phyloP scores from a whole-genome alignment of 2,797 vertebrate species.

The Gallinago stenura region DNA sequence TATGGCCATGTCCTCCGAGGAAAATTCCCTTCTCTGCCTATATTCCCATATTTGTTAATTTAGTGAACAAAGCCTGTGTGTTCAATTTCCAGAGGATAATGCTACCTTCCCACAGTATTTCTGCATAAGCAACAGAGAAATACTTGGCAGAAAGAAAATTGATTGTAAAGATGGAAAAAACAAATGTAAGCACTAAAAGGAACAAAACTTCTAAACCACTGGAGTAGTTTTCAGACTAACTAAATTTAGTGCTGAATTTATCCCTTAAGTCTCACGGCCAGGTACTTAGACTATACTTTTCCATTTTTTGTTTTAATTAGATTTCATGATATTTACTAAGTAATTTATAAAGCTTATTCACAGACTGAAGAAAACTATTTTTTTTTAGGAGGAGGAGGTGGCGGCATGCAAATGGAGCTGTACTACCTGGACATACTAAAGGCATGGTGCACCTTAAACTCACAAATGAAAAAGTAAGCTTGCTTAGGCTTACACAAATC shows the following conservation, averaged over 20 bases:
- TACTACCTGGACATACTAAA: background rate
- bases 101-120: background rate
- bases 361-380: background rate
- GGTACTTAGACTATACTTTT: background rate
- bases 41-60: background rate
- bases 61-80: background rate
- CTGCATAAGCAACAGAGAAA: background rate
- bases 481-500: background rate
- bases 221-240: background rate
- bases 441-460: background rate
- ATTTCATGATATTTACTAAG: background rate
- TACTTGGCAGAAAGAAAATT: background rate
- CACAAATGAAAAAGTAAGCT: background rate
- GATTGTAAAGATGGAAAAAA: background rate
- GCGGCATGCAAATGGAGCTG: background rate
- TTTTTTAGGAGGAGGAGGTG: background rate
- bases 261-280: background rate
- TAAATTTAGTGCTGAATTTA: background rate
- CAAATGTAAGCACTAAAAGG: background rate
- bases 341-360: background rate
- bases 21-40: background rate
- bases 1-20: background rate
- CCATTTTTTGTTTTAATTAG: background rate
- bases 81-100: background rate
- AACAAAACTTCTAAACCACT: background rate